Percentiles rank a stretch among this genome's conserved stretches.
These are phyloP conservation scores for Orchesellides sinensis DNA, from an alignment of 2,888 invertebrate genomes.

Conservation along the genomic window DNA sequence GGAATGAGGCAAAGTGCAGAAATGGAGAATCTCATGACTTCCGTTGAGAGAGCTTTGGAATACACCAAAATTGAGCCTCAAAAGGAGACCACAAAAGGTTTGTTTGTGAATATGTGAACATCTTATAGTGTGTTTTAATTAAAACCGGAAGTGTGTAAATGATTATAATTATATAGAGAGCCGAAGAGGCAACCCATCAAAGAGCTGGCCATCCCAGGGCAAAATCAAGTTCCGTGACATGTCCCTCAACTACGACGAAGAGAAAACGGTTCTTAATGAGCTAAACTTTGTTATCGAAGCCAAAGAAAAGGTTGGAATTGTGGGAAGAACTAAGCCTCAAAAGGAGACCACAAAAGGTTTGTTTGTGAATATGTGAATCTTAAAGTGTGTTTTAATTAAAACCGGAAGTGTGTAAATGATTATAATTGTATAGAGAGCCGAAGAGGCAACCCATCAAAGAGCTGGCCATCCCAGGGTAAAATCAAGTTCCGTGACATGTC, in stretches of 20 bases:
- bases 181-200: conserved; percentile 76
- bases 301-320: conserved; percentile 82
- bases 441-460: conserved; percentile 76
- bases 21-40: conserved; percentile 85
- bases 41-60: conserved; percentile 90
- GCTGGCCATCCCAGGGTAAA: conserved; percentile 56
- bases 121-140: not conserved
- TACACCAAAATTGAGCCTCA: conserved; percentile 84
- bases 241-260: conserved; percentile 79
- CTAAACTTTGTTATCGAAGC: conserved; percentile 81
- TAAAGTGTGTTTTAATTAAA: not conserved
- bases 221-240: conserved; percentile 45
- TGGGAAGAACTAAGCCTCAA: conserved; percentile 81
- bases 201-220: conserved; percentile 55
- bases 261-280: conserved; percentile 79
- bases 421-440: conserved; percentile 66
- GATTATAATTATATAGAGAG: conserved; percentile 65
- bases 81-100: conserved; percentile 74
- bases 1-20: conserved; percentile 89
- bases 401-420: not conserved
- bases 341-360: too few relatives aligned
- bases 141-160: not conserved
- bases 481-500: conserved; percentile 47
- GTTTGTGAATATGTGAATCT: not conserved
- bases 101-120: not conserved